phyloP scores from a whole-genome alignment of 2,888 invertebrate species.

The Deilephila elpenor region DNA sequence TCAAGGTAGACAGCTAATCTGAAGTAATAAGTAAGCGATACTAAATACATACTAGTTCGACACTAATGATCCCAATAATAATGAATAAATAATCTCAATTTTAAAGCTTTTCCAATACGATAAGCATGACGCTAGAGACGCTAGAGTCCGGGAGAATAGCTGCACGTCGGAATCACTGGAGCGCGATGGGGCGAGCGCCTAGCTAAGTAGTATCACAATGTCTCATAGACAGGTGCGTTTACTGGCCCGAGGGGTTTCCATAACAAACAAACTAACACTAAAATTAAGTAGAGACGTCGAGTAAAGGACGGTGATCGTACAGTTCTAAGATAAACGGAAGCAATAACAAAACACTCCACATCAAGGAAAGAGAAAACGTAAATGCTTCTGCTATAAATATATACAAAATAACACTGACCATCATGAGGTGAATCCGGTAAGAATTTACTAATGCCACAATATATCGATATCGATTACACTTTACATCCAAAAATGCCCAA shows the following conservation, averaged over 20 bases:
- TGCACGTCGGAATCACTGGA: constrained; percentile 61
- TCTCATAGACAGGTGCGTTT: constrained; percentile 79
- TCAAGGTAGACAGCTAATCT: constrained; percentile 58
- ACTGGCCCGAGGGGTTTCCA: constrained; percentile 79
- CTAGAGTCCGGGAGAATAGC: constrained; percentile 48
- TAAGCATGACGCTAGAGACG: constrained; percentile 58
- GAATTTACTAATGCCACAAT: constrained; percentile 70
- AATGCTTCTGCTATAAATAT: constrained; percentile 71
- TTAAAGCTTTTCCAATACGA: constrained; percentile 79
- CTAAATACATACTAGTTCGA: constrained; percentile 55
- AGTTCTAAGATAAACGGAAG: constrained; percentile 61
- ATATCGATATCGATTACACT: constrained; percentile 50
- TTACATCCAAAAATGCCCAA: constrained; percentile 58
- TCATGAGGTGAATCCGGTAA: constrained; percentile 67
- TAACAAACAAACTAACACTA: constrained; percentile 78
- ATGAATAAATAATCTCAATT: constrained; percentile 82
- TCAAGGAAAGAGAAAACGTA: constrained; percentile 55
- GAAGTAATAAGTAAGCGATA: constrained; percentile 51
- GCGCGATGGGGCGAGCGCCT: constrained; percentile 54
- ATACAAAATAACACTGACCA: constrained; percentile 71
- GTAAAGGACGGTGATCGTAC: constrained; percentile 76
- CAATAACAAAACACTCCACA: constrained; percentile 67
- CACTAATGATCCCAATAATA: constrained; percentile 65
- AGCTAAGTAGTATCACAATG: constrained; percentile 81
- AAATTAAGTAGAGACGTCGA: constrained; percentile 80